Base-by-base conservation (phyloP, 1,140 invertebrate species). In the Sinella curviseta region DNA sequence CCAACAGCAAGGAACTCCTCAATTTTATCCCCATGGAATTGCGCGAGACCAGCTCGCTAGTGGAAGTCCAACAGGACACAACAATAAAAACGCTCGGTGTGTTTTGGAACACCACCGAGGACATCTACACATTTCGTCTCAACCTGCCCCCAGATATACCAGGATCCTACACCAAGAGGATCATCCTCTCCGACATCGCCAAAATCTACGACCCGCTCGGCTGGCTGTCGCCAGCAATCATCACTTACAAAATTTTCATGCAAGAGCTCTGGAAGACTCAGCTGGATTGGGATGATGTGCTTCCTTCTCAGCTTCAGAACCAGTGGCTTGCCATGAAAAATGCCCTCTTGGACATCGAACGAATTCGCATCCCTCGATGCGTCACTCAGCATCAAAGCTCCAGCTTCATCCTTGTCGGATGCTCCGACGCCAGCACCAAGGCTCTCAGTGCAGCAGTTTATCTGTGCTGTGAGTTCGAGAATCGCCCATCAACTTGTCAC, bases 1-100 rank as follows among this genome's bases (percentile, higher is more conserved):
- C 86, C 0, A 87, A 86, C 78, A 17, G 17, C 20, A 24, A 30
- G 0, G 77, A 57, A 55, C 2, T 84, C 0, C 26, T 81, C 0
- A 0, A 73, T 24, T 17, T 65, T 16, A 30, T 83, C 30, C 78
- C 81, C 17, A n/a, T 17, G 17, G 77, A 81, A 0, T 1, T 73
- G 31, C 31, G 39, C 26, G 80, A 83, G 39, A 67, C 76, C 0
- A 65, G 48, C 20, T 24, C 65, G 0, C 33, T 73, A 14, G 16
- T 83, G 0, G 8, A 26, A 16, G 14, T 75, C 16, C 78, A 82
- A 16, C 67, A 81, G 14, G 78, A 83, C 67, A 57, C 82, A 74
- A 65, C 83, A 8, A 70, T 84, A 0, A 85, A 86, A 81, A 83
- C 84, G 0, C 39, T 86, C 0, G 86, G 85, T 2, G n/a, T 87